Conservation (phyloP, 2,797 vertebrate species). For the Enteromius argenteus region DNA sequence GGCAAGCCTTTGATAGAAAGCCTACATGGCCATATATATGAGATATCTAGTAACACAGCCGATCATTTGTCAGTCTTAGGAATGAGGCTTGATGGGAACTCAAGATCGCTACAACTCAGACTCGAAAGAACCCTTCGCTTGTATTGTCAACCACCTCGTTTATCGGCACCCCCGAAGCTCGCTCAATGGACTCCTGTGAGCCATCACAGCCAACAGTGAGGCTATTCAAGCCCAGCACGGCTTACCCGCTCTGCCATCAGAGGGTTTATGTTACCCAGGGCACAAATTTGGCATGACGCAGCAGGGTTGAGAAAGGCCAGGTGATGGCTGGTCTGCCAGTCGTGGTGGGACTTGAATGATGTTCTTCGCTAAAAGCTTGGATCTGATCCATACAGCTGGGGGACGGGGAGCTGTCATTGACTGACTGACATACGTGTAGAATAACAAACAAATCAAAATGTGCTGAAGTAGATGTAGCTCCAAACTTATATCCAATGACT, state of each 20-base stretch:
- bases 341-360: constrained; percentile 24
- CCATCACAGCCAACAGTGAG: constrained; percentile 28
- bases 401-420: constrained; percentile 12
- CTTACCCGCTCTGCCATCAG: constrained; percentile 14
- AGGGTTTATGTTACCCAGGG: constrained; percentile 44
- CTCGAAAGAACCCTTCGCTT: constrained; percentile 10
- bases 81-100: constrained; percentile 79
- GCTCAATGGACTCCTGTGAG: constrained; percentile 21
- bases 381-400: constrained; percentile 36
- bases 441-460: constrained; percentile 46
- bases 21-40: constrained; percentile 81
- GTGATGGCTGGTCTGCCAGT: constrained; percentile 30
- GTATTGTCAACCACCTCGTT: constrained; percentile 16
- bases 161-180: neutral
- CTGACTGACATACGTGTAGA: constrained; percentile 34
- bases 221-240: constrained; percentile 31
- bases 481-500: constrained; percentile 28
- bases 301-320: constrained; percentile 46
- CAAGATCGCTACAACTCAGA: constrained; percentile 67
- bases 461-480: constrained; percentile 34
- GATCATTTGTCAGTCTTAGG: constrained; percentile 89
- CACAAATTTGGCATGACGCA: constrained; percentile 41
- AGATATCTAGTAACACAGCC: constrained; percentile 82
- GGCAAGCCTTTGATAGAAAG: constrained; percentile 74
- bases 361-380: constrained; percentile 36